phyloP scores from a whole-genome alignment of 2,888 invertebrate species.

The Galerucella calmariensis region DNA sequence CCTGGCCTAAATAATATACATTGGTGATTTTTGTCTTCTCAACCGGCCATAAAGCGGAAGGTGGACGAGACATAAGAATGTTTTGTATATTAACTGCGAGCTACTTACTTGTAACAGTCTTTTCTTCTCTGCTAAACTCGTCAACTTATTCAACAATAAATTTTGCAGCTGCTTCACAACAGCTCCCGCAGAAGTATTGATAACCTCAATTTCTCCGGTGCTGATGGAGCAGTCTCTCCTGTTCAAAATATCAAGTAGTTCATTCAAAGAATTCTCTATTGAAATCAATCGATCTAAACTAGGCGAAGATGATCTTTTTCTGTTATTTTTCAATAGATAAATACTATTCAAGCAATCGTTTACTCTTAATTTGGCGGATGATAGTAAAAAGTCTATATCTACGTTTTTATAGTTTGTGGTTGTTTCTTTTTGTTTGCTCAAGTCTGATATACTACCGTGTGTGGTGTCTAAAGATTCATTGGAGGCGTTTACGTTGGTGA shows the following conservation, averaged over 20 bases:
- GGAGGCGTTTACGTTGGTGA: conserved; percentile 73
- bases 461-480: conserved; percentile 69
- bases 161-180: conserved; percentile 75
- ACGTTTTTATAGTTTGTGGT: conserved; percentile 64
- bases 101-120: conserved; percentile 67
- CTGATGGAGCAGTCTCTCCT: conserved; percentile 51
- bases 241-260: conserved; percentile 72
- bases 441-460: conserved; percentile 63
- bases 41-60: neutral
- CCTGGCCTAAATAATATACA: too few relatives aligned
- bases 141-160: conserved; percentile 75
- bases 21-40: too few relatives aligned
- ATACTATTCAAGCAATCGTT: conserved; percentile 76
- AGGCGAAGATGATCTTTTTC: conserved; percentile 74
- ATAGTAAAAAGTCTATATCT: conserved; percentile 72
- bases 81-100: too few relatives aligned
- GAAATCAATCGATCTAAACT: conserved; percentile 73
- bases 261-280: conserved; percentile 74
- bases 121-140: conserved; percentile 76
- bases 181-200: conserved; percentile 69
- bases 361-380: conserved; percentile 74
- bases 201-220: conserved; percentile 70
- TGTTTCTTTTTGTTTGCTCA: conserved; percentile 51
- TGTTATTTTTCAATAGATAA: conserved; percentile 71
- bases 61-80: neutral